Base-by-base conservation (phyloP, 2,113 vertebrate species). In the Romanogobio albipinnatus region DNA sequence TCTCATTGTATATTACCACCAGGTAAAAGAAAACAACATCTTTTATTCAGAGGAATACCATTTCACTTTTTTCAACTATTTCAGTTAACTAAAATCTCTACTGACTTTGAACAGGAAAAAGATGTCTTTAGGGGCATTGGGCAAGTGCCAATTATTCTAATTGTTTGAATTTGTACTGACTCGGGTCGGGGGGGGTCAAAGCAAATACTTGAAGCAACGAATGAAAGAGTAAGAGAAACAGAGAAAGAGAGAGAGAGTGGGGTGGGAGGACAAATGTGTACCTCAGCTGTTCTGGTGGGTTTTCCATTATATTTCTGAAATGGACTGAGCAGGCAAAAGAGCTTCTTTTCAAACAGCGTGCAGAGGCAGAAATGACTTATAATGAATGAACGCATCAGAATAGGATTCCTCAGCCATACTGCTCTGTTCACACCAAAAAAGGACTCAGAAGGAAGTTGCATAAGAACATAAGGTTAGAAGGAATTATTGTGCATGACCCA, bases 241-340 rank as follows among this genome's bases (percentile, higher is more conserved):
- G 53, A 68, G 71, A 45, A 13, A 61, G 22, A 64, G 24, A 73
- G 76, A 76, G 68, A 80, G 80, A 45, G 76, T 9, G 62, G 24
- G 81, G 51, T 29, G 51, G 61, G 29, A 56, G 68, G 26, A 86
- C 83, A 87, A 87, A 85, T 83, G 84, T 73, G 86, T 87, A 88
- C 86, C 86, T 87, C 88, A 89, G 88, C 88, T 89, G 88, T 87
- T 89, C 86, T 83, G 84, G 82, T 87, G 59, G 58, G 84, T 70
- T 87, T 89, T 89, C 88, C 88, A 89, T 89, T 87, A 89, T 88
- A 85, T 70, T 86, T 82, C 84, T 86, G 79, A 89, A 89, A 89
- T 89, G 86, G 88, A 87, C 75, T 89, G 84, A 89, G 85, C 78
- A 87, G 82, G 88, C 84, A 88, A 88, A 88, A 86, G 85, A 88